Base-by-base conservation (phyloP, 1,140 invertebrate species). In the Bombus soroeensis region DNA sequence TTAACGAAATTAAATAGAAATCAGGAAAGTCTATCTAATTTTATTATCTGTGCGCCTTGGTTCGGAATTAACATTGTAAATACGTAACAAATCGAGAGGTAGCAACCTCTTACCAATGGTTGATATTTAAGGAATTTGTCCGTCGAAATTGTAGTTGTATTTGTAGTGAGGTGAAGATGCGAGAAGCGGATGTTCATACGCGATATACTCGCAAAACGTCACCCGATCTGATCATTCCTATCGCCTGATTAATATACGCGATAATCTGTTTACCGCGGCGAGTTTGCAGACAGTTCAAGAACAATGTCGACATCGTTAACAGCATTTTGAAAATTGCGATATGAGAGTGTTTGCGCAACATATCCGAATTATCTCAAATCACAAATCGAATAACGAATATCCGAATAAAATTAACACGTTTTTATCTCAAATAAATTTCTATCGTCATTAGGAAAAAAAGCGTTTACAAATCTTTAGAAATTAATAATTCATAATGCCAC, bases 401-500 rank as follows among this genome's bases (percentile, higher is more conserved):
- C 32, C 12, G 4, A 62, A 64, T 25, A 32, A 25, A 22, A 80
- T 53, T 72, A 13, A 71, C 64, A 47, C 18, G 25, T 34, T 34
- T 41, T 2, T 53, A 37, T 28, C 25, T 8, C 8, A 2, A 22
- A n/a, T 10, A 80, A 53, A 80, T 79, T 71, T 84, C 9, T 34
- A 13, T 13, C 0, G 3, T n/a, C 39, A 10, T 12, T 41, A 43
- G 64, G 28, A 18, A 25, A 47, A 39, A 73, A 73, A 37, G 22
- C 15, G 32, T 41, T 34, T n/a, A 28, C 18, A 15, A 18, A 13
- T 15, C 3, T 10, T 62, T 62, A 10, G 12, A 47, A n/a, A 47
- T 25, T 62, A 8, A 22, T 32, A 2, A 53, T 47, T 80, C 59
- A 88, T 43, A 39, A 97, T 97, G 97, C 96, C 97, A 87, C 96